These are phyloP conservation scores for Tachystola acroxantha DNA, from an alignment of 2,888 invertebrate genomes.

Conservation along the genomic window DNA sequence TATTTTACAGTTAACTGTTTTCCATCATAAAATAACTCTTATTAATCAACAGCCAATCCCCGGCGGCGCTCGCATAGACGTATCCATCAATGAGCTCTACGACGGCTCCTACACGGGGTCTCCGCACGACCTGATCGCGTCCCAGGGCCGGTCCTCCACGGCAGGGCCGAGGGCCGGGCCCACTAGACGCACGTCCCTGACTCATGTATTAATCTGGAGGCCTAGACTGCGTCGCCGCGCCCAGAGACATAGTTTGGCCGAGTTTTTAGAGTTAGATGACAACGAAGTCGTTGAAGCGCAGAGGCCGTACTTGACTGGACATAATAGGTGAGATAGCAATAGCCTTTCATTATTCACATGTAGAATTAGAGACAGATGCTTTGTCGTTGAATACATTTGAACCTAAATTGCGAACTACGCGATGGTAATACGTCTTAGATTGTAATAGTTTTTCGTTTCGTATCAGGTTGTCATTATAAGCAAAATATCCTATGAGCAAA, in stretches of 20 bases:
- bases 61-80: conserved; percentile 93
- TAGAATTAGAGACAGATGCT: too few species aligned
- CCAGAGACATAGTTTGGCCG: conserved; percentile 86
- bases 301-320: conserved; percentile 92
- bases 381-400: too few species aligned
- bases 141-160: conserved; percentile 83
- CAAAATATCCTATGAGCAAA: too few species aligned
- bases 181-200: conserved; percentile 85
- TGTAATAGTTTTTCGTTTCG: too few species aligned
- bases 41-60: conserved; percentile 81
- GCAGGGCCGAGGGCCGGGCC: conserved; percentile 88
- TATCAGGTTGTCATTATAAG: too few species aligned
- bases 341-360: too few species aligned
- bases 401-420: too few species aligned
- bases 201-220: conserved; percentile 87
- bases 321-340: conserved; percentile 88
- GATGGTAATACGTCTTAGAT: too few species aligned
- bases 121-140: conserved; percentile 92
- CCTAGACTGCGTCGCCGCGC: conserved; percentile 77
- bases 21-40: too few species aligned
- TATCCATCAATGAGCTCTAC: conserved; percentile 95
- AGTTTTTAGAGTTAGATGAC: conserved; percentile 93
- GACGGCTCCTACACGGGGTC: conserved; percentile 97
- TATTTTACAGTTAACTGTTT: too few species aligned
- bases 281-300: conserved; percentile 87